Percentiles rank a stretch among this genome's conserved stretches.
Conservation (phyloP, 2,113 vertebrate species). For the Xyliphius kryptos region DNA sequence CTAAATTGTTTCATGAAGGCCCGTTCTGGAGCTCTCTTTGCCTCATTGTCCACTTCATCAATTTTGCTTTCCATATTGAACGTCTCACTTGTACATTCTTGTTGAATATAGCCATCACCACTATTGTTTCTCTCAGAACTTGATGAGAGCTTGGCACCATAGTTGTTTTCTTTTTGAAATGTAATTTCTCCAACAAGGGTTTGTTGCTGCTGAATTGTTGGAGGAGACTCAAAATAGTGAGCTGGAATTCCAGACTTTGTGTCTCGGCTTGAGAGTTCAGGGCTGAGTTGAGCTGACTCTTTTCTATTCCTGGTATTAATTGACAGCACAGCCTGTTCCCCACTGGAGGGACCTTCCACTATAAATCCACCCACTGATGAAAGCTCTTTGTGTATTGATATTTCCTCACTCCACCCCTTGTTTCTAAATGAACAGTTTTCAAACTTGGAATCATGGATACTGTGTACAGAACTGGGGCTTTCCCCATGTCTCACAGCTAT, state of each 20-base stretch:
- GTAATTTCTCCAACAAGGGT: slow-evolving; percentile 48
- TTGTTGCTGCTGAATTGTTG: slow-evolving; percentile 59
- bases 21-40: slow-evolving; percentile 71
- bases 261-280: slow-evolving; percentile 65
- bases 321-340: slow-evolving; percentile 83
- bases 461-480: slow-evolving; percentile 49
- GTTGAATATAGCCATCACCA: slow-evolving; percentile 36
- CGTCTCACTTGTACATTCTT: slow-evolving; percentile 54
- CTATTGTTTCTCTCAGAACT: slow-evolving; percentile 47
- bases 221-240: slow-evolving; percentile 62
- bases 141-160: slow-evolving; percentile 48
- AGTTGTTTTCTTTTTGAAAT: slow-evolving; percentile 55
- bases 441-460: slow-evolving; percentile 44
- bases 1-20: slow-evolving; percentile 71
- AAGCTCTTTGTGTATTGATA: slow-evolving; percentile 54
- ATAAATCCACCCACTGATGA: slow-evolving; percentile 53
- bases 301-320: slow-evolving; percentile 79
- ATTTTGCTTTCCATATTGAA: slow-evolving; percentile 74
- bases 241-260: slow-evolving; percentile 57
- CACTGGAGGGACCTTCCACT: slow-evolving; percentile 61
- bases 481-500: slow-evolving; percentile 49
- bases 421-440: slow-evolving; percentile 49
- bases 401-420: slow-evolving; percentile 44
- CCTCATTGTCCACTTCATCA: slow-evolving; percentile 76
- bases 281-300: slow-evolving; percentile 57